Evolutionary conservation across 92 coral and sea anemone species (phyloP), one percentile per base, ranked within the genome.

Genomic region (Epizoanthus fatuus): DNA sequence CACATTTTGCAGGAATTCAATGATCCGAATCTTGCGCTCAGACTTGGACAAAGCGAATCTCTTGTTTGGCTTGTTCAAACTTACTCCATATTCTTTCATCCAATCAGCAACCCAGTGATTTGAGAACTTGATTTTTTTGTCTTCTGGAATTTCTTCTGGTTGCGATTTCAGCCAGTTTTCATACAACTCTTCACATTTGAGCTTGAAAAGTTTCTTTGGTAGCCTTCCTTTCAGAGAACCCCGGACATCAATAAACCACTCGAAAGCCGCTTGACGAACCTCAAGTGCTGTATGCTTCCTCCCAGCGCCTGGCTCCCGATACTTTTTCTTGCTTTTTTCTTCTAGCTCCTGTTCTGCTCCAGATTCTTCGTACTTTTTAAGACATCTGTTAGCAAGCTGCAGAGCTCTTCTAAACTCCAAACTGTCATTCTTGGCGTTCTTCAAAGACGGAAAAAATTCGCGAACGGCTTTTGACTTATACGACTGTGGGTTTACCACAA

Each of bases 111-210:
- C 63, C 85, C 74, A 81, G 73, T 81, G 85, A 42, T 81, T 63
- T 81, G 75, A 81, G 57, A 66, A 64, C 74, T 65, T 62, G 85
- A 81, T 81, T 63, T 69, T 40, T 42, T 81, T 81, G 51, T 81
- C 73, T 81, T 81, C 85, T 64, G 75, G 85, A 49, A 81, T 81
- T 69, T 81, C 76, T 81, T 81, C 65, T 74, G 80, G 80, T 74
- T 55, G 80, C 5, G 80, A 52, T 35, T 74, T 74, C 44, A 81
- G 73, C 75, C 68, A 83, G 54, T 83, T 57, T 59, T 83, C 67
- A 83, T 83, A 83, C 87, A 83, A 59, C 47, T 83, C 87, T 83
- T 83, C 55, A 35, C 80, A 68, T 47, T 54, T 75, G 53, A 75
- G 68, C 81, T 56, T 72, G 76, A 83, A 83, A n/a, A 83, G 66